Conservation (phyloP, 2,888 invertebrate genomes). For the Leucophora obtusa region DNA sequence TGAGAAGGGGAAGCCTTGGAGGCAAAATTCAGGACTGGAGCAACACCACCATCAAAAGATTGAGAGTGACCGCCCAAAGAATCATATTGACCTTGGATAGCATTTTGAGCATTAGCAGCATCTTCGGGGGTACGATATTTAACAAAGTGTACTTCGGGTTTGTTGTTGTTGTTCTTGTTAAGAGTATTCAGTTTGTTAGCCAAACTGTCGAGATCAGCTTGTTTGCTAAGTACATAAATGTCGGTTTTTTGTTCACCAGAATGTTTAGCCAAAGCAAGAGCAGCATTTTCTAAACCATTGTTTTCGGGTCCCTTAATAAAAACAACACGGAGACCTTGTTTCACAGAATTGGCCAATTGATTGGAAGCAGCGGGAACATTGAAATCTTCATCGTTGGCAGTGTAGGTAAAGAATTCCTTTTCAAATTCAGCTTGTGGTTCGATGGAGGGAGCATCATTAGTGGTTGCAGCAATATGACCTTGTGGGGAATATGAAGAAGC, state of each 20-base stretch:
- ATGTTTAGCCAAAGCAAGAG: conserved; percentile 70
- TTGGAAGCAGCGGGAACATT: conserved; percentile 68
- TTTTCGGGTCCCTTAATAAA: conserved; percentile 77
- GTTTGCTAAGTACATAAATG: conserved; percentile 68
- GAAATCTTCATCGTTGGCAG: conserved; percentile 74
- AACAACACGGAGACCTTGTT: conserved; percentile 70
- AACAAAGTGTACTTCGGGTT: conserved; percentile 76
- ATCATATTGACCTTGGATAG: conserved; percentile 74
- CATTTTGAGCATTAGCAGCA: conserved; percentile 73
- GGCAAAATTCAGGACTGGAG: conserved; percentile 73
- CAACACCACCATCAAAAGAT: conserved; percentile 70
- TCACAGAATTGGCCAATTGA: conserved; percentile 56
- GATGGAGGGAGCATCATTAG: conserved; percentile 39
- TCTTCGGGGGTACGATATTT: conserved; percentile 76
- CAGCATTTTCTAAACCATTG: conserved; percentile 72
- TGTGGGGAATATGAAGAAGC: background rate
- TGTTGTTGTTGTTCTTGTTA: conserved; percentile 71
- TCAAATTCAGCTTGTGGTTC: conserved; percentile 68
- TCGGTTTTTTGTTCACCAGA: conserved; percentile 73
- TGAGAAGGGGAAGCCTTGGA: conserved; percentile 64
- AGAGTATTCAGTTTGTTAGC: conserved; percentile 70
- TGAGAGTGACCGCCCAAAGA: conserved; percentile 70
- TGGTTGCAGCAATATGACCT: background rate
- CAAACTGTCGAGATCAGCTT: conserved; percentile 70
- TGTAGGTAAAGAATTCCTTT: conserved; percentile 74